Base-by-base conservation (phyloP, 2,888 invertebrate species). In the Bembecia ichneumoniformis region DNA sequence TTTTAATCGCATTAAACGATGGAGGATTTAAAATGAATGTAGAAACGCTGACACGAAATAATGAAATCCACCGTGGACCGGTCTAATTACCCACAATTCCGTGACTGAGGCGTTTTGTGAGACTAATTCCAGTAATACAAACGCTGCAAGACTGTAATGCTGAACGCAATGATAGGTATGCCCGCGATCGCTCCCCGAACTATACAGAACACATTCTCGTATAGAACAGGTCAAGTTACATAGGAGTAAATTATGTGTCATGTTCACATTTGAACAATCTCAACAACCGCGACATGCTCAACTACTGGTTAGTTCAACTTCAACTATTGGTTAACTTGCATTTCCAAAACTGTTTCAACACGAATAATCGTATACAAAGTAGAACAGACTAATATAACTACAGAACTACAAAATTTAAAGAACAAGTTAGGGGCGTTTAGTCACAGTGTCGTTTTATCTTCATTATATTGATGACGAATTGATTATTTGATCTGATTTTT, bases 1-100 rank as follows among this genome's bases (percentile, higher is more conserved):
- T 70, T 76, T 74, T 76, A 78, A 80, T 77, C 70, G 71, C 64
- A 76, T 81, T 75, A 77, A 71, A 66, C 72, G 71, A 70, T 64
- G 64, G 64, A 66, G 71, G 70, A 68, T 68, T 66, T 66, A 63
- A 72, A 66, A 63, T 66, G 66, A 64, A 67, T 70, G 73, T 63
- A 44, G 15, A 15, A 5, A 40, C 40, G 14, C 40, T 66, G 71
- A 73, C 68, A 71, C 60, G 71, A 69, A 68, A 74, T 75, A 77
- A 78, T 78, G 71, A 77, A 76, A 75, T 78, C 68, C 71, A 66
- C 69, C 68, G 57, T 58, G 60, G 65, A 59, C 64, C 64, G 67
- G 69, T 63, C 70, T 78, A 74, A 80, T 79, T 77, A 75, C 67
- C 11, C 15, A 15, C 16, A 44, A 28, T 9, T 28, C 28, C 28